Base-by-base conservation (phyloP, 2,113 vertebrate genomes). In the Copsychus sechellarum region DNA sequence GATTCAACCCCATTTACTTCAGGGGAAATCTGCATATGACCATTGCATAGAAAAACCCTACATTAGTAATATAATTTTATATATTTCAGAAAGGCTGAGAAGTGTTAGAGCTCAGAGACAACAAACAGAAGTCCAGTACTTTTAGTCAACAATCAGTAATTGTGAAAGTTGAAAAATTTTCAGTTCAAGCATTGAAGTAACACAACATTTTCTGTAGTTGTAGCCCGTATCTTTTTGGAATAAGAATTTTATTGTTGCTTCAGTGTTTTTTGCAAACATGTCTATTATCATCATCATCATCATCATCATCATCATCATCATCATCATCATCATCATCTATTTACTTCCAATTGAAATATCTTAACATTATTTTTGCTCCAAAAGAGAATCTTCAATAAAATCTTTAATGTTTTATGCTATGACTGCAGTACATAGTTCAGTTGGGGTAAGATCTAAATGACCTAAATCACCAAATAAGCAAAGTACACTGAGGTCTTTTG, bases 141-240 rank as follows among this genome's bases (percentile, higher is more conserved):
- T 57, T 77, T 70, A 85, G 62, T 93, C 84, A 95, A 81, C 62
- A 88, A 58, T 42, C 70, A 86, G 50, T 91, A 90, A 42, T 21
- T 80, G 66, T 34, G n/a, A 87, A 90, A 91, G 45, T 66, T 40
- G 14, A 25, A 61, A 82, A 87, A 43, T 70, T 62, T 77, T 88
- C 74, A 54, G 34, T 77, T 85, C 17, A 82, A 70, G 29, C 57
- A 29, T 0, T 77, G 70, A 90, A 91, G 28, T 36, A 84, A 88
- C 6, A 29, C 12, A n/a, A 34, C 14, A 29, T 83, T 88, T 95
- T 74, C 64, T 88, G 26, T 66, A 73, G 72, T 51, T 82, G 62
- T 9, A 7, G 31, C 22, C 51, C 25, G 8, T 77, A 40, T 51
- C 11, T 82, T 90, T 91, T 61, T 54, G 43, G 58, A 91, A 70